Evolutionary conservation across 2,113 vertebrate genomes (phyloP), one percentile per base, ranked within the genome.

Genomic region (Casuarius casuarius): DNA sequence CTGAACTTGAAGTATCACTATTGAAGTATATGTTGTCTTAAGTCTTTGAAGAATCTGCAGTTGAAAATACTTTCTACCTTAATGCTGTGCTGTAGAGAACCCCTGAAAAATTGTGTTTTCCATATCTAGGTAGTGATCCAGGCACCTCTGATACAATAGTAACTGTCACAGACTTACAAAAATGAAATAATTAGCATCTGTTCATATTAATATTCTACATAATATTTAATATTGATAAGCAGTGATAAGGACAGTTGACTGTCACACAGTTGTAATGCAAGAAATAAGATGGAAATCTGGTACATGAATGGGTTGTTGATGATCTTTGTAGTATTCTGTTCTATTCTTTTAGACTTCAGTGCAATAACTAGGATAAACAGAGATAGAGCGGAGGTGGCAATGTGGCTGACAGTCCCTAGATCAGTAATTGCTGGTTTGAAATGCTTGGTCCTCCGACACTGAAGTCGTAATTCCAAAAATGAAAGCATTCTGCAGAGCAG

Each of bases 141-240:
- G 83, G 54, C 61, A 67, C 52, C 67, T 97, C 87, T 83, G 90
- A 84, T 94, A 74, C 71, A 23, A 68, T 31, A 85, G n/a, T 26
- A 90, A 49, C 76, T 87, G 78, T 82, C 72, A 51, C 2, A 89
- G 87, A 72, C 65, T 70, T 74, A 28, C 17, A 46, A 72, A 85
- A 81, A 84, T 26, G 4, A 33, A 54, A 62, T 33, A 48, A 89
- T 90, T 87, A 83, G 20, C 4, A 11, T 88, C 61, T 52, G 40
- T 33, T 94, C 51, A 2, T 49, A 54, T 92, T 68, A 51, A 62
- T 80, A 89, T 33, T 74, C 46, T 58, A 2, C 8, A 3, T 62
- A 4, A 38, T 83, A 15, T 67, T 70, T 86, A 31, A 38, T 31
- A 80, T 10, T 23, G 49, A 38, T 81, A 76, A 26, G 89, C 78